These are phyloP conservation scores for Riparia riparia DNA, from an alignment of 2,113 vertebrate genomes.

Conservation along the genomic window DNA sequence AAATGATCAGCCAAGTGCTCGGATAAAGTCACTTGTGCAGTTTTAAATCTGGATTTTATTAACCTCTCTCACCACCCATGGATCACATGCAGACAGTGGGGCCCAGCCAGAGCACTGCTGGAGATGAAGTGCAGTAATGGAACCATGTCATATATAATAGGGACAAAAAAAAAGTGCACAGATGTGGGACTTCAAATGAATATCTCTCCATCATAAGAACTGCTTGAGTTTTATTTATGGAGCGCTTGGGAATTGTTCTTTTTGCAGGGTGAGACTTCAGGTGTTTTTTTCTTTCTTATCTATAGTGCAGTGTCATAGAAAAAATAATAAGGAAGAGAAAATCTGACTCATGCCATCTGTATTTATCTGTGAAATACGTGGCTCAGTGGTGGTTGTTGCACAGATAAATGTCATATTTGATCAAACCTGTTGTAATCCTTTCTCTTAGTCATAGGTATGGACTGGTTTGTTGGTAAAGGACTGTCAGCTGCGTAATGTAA, in stretches of 20 bases:
- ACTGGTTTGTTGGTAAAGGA: background rate
- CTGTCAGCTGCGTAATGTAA: background rate
- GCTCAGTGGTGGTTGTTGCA: background rate
- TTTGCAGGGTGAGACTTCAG: background rate
- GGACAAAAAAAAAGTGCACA: background rate
- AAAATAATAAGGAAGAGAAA: background rate
- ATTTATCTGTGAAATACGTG: background rate
- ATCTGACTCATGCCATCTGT: background rate
- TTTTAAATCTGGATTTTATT: background rate
- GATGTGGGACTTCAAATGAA: background rate
- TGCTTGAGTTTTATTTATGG: background rate
- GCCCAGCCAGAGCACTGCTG: background rate
- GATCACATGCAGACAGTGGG: background rate
- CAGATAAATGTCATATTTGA: background rate
- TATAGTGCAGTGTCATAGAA: background rate
- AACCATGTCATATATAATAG: background rate
- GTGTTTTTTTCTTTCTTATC: background rate
- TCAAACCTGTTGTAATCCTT: background rate
- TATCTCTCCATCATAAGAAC: background rate
- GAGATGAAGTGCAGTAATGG: background rate
- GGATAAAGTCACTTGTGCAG: background rate
- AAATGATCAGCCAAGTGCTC: background rate
- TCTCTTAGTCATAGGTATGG: background rate
- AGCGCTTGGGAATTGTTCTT: conserved; percentile 17
- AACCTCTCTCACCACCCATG: background rate